These are phyloP conservation scores for Seira sanloemensis DNA, from an alignment of 2,888 invertebrate genomes.

Conservation along the genomic window DNA sequence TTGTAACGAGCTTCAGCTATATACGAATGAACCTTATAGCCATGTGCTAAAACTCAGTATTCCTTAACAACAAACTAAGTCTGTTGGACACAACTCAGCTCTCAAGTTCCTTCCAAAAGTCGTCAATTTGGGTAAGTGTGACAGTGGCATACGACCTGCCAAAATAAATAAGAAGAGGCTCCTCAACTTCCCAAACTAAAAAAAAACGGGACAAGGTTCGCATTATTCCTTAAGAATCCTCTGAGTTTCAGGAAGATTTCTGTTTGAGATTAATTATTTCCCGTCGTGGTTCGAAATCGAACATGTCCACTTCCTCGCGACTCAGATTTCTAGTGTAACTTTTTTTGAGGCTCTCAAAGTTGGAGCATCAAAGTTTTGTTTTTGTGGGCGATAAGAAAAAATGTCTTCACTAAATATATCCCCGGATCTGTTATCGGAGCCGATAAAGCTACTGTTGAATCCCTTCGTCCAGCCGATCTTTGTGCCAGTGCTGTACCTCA, in stretches of 20 bases:
- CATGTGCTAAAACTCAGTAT: too few relatives aligned
- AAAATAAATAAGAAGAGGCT: too few relatives aligned
- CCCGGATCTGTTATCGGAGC: conserved; percentile 17
- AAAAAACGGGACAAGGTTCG: too few relatives aligned
- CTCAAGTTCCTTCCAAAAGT: not conserved
- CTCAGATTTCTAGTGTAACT: not conserved
- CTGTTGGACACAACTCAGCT: not conserved
- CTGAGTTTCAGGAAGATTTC: too few relatives aligned
- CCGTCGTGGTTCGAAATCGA: too few relatives aligned
- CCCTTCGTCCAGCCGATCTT: conserved; percentile 33
- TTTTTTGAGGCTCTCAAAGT: not conserved
- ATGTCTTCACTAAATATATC: not conserved
- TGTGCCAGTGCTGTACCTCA: conserved; percentile 19
- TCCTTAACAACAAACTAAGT: not conserved
- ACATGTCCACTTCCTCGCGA: not conserved
- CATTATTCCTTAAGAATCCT: too few relatives aligned
- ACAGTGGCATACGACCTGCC: too few relatives aligned
- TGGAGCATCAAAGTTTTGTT: not conserved
- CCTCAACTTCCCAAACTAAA: too few relatives aligned
- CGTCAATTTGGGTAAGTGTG: too few relatives aligned
- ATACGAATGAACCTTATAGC: too few relatives aligned
- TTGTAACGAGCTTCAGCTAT: not conserved
- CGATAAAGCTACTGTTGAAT: conserved; percentile 9
- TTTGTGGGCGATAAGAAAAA: not conserved
- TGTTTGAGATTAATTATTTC: not conserved